Conservation (phyloP, 2,888 invertebrate genomes). For the Hypsopygia costalis region DNA sequence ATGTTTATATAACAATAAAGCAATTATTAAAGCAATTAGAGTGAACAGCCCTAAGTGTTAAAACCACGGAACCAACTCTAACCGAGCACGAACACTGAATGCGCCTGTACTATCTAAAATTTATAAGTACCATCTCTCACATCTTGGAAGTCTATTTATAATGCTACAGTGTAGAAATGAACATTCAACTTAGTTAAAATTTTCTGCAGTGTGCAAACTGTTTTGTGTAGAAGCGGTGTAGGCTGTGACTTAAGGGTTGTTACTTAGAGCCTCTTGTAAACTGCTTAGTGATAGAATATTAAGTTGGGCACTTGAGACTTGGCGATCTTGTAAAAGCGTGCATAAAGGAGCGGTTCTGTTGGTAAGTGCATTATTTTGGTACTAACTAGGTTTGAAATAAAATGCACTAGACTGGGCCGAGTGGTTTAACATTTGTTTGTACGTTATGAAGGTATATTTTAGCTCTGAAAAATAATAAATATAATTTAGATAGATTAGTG, state of each 20-base stretch:
- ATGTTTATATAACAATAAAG: too few species aligned
- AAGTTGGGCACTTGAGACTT: constrained; percentile 33
- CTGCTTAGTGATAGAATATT: constrained; percentile 50
- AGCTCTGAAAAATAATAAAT: too few species aligned
- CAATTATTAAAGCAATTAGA: too few species aligned
- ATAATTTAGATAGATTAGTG: too few species aligned
- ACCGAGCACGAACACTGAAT: not conserved
- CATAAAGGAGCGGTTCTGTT: too few species aligned
- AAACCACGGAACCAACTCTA: constrained; percentile 1
- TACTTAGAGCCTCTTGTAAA: constrained; percentile 24
- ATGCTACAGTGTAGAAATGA: not conserved
- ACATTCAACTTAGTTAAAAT: not conserved
- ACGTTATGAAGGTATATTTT: too few species aligned
- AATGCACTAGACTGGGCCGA: too few species aligned
- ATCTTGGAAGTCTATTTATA: not conserved
- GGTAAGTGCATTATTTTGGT: too few species aligned
- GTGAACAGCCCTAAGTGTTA: not conserved
- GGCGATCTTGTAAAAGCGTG: too few species aligned
- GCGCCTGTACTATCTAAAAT: not conserved
- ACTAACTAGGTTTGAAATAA: too few species aligned
- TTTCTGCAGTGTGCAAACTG: not conserved
- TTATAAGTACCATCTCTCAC: constrained; percentile 3
- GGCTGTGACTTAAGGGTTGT: constrained; percentile 14
- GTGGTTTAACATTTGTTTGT: too few species aligned
- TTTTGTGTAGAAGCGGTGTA: not conserved